Evolutionary conservation across 2,888 invertebrate genomes (phyloP).

Genomic region (Sylvicola cinctus): DNA sequence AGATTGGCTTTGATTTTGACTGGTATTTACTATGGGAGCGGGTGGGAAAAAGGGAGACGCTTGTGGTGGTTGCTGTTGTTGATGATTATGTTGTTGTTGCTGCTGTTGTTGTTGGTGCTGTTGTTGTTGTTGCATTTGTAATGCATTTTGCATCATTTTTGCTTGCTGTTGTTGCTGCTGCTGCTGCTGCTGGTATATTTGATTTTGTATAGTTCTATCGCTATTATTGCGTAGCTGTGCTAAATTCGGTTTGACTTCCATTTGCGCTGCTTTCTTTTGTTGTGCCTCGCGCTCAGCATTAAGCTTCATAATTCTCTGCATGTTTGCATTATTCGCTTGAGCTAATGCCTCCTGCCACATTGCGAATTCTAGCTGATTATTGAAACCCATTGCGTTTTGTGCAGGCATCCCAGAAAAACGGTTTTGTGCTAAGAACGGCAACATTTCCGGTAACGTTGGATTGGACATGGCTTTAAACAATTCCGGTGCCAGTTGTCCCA

Average conservation of each 20-base stretch:
- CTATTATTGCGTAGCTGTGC: slow-evolving; percentile 7
- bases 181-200: slow-evolving; percentile 7
- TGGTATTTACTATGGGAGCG: too few relatives aligned
- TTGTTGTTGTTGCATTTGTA: slow-evolving; percentile 18
- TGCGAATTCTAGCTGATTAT: slow-evolving; percentile 24
- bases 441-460: slow-evolving; percentile 11
- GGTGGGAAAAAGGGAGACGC: too few relatives aligned
- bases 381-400: slow-evolving; percentile 16
- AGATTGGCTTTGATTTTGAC: too few relatives aligned
- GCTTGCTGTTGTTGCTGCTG: slow-evolving; percentile 13
- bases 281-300: slow-evolving; percentile 27
- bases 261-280: slow-evolving; percentile 7
- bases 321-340: slow-evolving; percentile 25
- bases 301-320: slow-evolving; percentile 22
- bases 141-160: slow-evolving; percentile 11
- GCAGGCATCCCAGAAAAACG: slow-evolving; percentile 11
- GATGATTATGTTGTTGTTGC: slow-evolving; percentile 22
- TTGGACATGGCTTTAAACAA: slow-evolving; percentile 19
- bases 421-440: slow-evolving; percentile 11
- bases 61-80: slow-evolving; percentile 20
- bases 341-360: slow-evolving; percentile 52
- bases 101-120: slow-evolving; percentile 19
- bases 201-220: slow-evolving; percentile 9
- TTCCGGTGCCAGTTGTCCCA: slow-evolving; percentile 26
- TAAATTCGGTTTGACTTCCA: slow-evolving; percentile 8